Base-by-base conservation (phyloP, 2,113 vertebrate species). In the Chaetorhynchus papuensis region DNA sequence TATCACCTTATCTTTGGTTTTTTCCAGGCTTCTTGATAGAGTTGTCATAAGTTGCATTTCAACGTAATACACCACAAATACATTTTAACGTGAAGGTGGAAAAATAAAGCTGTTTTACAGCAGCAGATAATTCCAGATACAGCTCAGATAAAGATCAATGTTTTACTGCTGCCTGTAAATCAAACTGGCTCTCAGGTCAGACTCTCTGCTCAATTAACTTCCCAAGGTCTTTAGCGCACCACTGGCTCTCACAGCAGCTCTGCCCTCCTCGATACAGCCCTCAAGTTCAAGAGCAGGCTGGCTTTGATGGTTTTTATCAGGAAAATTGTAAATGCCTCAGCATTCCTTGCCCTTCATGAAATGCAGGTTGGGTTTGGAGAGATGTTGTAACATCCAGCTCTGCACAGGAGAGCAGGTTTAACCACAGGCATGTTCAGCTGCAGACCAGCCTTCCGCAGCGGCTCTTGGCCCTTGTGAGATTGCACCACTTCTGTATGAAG, bases 401-500 rank as follows among this genome's bases (percentile, higher is more conserved):
- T 77, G 74, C 53, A 20, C 27, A 23, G 50, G 18, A 89, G 68
- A 42, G 68, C 75, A 53, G 78, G 45, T 82, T 72, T 22, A 75
- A 80, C 70, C 92, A 90, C 81, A 87, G 1, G 17, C 30, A 26
- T 54, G 44, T 27, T 74, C 49, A 83, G 87, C 71, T 80, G 87
- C 91, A 83, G 53, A n/a, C 18, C 77, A 69, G 64, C 86, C 90
- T 92, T 82, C 86, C 1, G 37, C 83, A 33, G 60, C 15, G 74
- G 92, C 30, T 31, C 53, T 18, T 35, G 63, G 84, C 50, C 71
- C 59, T 27, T n/a, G 76, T 93, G 88, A 94, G 72, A 83, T 16
- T 89, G 81, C 80, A 92, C 83, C 92, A 97, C 90, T 95, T 93
- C 90, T 94, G 75, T 80, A 74, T 66, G 82, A 74, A 78, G 85